Evolutionary conservation across 1,140 invertebrate genomes (phyloP), one percentile per base, ranked within the genome.

Genomic region (Magallana angulata): DNA sequence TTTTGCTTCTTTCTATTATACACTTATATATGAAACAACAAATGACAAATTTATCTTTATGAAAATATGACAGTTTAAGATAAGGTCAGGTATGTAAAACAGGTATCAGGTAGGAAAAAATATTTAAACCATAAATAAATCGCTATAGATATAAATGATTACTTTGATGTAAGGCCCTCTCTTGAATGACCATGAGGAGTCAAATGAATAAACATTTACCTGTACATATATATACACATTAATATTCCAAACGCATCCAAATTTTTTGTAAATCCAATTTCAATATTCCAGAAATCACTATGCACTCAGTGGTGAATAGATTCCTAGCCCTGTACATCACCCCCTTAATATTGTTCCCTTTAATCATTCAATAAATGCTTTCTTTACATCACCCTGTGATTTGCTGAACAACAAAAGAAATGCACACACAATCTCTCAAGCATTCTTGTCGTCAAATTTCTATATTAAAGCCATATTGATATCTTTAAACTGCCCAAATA

Each of bases 381-480:
- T 30, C 68, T 76, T 76, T 76, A 48, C 68, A 36, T 76, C 68
- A 30, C 30, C 68, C 24, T 1, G 36, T 76, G 24, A 76, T 76
- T 9, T 30, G 24, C 36, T 36, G 7, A 18, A 76, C 14, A 30
- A 62, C 12, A 76, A 36, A 30, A 76, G 68, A 76, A 76, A 12
- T 76, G 24, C 18, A 76, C 68, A 18, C 24, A 76, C 68, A 76
- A 76, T 76, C 24, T 76, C 24, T 24, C 8, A 36, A 12, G 9
- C 11, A 76, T 76, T 76, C 24, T 76, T 30, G 68, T 30, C 68
- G 30, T 76, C 68, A 76, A 76, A 76, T 76, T 76, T 76, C 68
- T 30, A 76, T 11, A 30, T 76, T 30, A 30, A 30, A 76, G 68
- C 18, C 68, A 76, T 64, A 18, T 30, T 76, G 68, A 76, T 30